A percentile compares a stretch with the other conserved stretches of the same genome.
phyloP scores from a whole-genome alignment of 92 coral and sea anemone species.

The Blastomussa wellsi region DNA sequence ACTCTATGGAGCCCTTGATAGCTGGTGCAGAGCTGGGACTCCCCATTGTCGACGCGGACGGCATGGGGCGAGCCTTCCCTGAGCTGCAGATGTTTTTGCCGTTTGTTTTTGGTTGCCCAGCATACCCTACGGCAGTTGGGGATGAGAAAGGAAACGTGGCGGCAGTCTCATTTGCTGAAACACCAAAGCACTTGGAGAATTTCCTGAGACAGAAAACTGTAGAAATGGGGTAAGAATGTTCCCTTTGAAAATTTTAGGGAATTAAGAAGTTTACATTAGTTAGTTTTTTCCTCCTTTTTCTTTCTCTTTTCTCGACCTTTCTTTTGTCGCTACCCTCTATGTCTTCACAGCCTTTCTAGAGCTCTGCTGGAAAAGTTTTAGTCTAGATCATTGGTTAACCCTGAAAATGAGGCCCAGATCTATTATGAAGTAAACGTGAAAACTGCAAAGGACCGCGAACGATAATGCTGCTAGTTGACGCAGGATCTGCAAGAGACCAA shows the following conservation, averaged over 20 bases:
- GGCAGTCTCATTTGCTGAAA: conserved; percentile 60
- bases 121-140: conserved; percentile 78
- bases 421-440: no score
- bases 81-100: conserved; percentile 92
- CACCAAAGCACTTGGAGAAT: conserved; percentile 75
- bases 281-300: no score
- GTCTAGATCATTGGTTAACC: no score
- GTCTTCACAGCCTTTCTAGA: no score
- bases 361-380: no score
- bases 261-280: not conserved
- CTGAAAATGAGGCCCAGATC: no score
- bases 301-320: no score
- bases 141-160: conserved; percentile 67
- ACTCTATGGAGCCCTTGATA: conserved; percentile 84
- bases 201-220: conserved; percentile 69
- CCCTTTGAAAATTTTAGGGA: not conserved
- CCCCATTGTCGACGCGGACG: conserved; percentile 97
- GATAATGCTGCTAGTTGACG: no score
- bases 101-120: conserved; percentile 68
- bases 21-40: conserved; percentile 78
- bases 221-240: conserved; percentile 71
- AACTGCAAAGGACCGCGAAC: no score
- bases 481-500: no score
- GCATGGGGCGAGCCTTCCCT: conserved; percentile 99
- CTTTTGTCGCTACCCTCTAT: no score